Percentiles rank a stretch among this genome's conserved stretches.
phyloP scores from a whole-genome alignment of 2,888 invertebrate genomes.

The Callyntrura sp. region DNA sequence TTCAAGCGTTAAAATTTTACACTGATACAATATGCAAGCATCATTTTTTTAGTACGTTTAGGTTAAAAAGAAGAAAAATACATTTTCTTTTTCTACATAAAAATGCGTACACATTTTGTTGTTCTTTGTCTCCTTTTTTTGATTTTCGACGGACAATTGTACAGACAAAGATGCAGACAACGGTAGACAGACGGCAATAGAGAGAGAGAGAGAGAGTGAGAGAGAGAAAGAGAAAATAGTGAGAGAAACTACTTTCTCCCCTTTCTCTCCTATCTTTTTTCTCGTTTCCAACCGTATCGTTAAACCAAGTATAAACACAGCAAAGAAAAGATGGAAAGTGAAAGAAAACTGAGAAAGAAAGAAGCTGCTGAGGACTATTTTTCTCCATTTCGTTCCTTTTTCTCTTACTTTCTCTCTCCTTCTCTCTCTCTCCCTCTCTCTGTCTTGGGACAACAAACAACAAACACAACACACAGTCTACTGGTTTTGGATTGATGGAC shows the following conservation, averaged over 20 bases:
- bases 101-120: background rate
- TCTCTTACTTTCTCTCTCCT: background rate
- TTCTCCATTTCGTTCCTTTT: background rate
- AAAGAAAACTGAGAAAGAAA: background rate
- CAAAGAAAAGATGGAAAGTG: background rate
- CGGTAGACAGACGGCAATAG: too few species aligned
- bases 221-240: background rate
- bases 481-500: constrained; percentile 33
- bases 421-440: background rate
- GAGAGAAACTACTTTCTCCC: background rate
- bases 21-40: too few species aligned
- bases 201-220: background rate
- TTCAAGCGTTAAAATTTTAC: too few species aligned
- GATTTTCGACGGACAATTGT: too few species aligned
- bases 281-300: too few species aligned
- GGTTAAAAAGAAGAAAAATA: too few species aligned
- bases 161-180: background rate
- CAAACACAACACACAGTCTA: background rate
- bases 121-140: background rate
- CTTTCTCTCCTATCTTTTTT: background rate
- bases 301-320: too few species aligned
- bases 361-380: background rate
- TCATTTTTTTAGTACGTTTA: too few species aligned
- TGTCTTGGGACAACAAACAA: constrained; percentile 36
- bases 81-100: background rate